phyloP scores from a whole-genome alignment of 2,797 vertebrate genomes.

The Lutra lutra region DNA sequence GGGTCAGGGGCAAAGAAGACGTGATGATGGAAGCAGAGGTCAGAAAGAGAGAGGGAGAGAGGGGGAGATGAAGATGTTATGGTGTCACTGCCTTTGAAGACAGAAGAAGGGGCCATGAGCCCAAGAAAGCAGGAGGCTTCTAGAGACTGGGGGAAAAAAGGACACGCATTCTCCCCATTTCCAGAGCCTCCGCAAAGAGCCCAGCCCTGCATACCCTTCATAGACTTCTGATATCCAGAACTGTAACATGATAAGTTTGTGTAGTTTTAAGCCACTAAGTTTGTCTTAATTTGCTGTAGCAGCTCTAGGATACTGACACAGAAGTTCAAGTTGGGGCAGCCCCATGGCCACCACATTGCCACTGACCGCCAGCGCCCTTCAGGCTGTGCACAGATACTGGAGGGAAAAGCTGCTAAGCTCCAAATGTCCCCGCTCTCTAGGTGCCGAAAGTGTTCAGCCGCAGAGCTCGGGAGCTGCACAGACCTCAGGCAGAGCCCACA shows the following conservation, averaged over 20 bases:
- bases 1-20: neutral
- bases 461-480: neutral
- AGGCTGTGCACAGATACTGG: slow-evolving; percentile 44
- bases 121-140: neutral
- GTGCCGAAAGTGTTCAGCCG: neutral
- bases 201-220: neutral
- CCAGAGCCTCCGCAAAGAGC: neutral
- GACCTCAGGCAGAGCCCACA: neutral
- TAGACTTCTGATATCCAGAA: neutral
- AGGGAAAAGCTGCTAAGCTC: slow-evolving; percentile 66
- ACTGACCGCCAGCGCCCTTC: neutral
- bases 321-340: too few relatives aligned
- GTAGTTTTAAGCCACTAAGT: neutral
- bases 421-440: slow-evolving; percentile 27
- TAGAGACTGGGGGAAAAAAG: neutral
- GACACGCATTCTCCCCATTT: neutral
- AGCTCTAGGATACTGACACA: too few relatives aligned
- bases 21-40: neutral
- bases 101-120: neutral
- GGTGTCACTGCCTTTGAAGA: neutral
- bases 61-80: neutral
- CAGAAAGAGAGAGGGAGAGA: neutral
- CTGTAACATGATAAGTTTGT: neutral
- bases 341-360: too few relatives aligned
- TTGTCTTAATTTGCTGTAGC: neutral